Conservation (phyloP, 2,113 vertebrate species). For the Tupaia tana region DNA sequence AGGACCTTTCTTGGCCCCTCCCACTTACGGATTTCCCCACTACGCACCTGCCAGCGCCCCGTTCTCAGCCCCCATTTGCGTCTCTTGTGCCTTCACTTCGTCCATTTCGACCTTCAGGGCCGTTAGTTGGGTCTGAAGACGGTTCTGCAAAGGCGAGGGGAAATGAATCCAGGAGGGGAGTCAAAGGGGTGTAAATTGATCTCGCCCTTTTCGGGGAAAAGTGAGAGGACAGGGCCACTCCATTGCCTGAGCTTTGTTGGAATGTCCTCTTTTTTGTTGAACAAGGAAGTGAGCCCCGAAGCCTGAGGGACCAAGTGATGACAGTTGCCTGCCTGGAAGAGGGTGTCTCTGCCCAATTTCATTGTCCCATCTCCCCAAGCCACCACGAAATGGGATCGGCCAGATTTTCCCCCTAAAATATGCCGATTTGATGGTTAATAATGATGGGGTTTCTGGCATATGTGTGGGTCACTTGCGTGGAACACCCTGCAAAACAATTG, state of each 20-base stretch:
- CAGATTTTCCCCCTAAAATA: background rate
- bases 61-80: slow-evolving; percentile 62
- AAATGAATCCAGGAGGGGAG: background rate
- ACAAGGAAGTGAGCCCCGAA: background rate
- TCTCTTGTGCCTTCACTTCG: slow-evolving; percentile 17
- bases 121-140: slow-evolving; percentile 54
- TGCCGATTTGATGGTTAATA: background rate
- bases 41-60: slow-evolving; percentile 53
- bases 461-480: background rate
- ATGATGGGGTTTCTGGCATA: background rate
- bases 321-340: background rate
- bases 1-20: background rate
- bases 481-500: background rate
- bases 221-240: background rate
- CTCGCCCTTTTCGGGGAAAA: background rate
- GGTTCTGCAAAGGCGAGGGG: slow-evolving; percentile 39
- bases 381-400: background rate
- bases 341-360: background rate
- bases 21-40: background rate
- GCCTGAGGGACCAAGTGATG: background rate
- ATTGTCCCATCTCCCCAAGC: fast-evolving
- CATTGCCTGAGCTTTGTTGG: background rate
- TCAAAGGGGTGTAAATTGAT: background rate
- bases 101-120: slow-evolving; percentile 51
- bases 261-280: slow-evolving; percentile 2